Base-by-base conservation (phyloP, 2,888 invertebrate species). In the Carabus problematicus region DNA sequence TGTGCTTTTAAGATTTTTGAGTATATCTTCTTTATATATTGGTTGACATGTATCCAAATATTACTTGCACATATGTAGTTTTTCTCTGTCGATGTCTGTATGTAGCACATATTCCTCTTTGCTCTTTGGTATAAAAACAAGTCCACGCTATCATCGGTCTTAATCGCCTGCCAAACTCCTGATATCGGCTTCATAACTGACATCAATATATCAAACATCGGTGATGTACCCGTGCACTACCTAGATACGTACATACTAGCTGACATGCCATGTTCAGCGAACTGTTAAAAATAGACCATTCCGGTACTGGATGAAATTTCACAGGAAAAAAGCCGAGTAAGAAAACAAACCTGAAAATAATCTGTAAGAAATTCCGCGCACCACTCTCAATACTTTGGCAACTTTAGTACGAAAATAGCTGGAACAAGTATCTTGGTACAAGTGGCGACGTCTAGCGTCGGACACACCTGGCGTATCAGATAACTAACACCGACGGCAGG, bases 141-240 rank as follows among this genome's bases (percentile, higher is more conserved):
- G 29, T 29, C 29, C 29, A 29, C 16, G 4, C 52, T 16, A n/a
- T 52, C 19, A 64, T 56, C 42, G 64, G 19, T 29, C 43, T 56
- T 56, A 66, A 66, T 66, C 66, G 47, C 16, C 66, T 59, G 59
- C 66, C 66, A 66, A 58, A 45, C 49, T 45, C 47, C 45, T 66
- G 59, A 66, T 66, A 66, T 47, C 49, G 45, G 45, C 18, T 16
- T 59, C 42, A 66, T 66, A 66, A 66, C 66, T 66, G 66, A 58
- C 66, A 66, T 66, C 66, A 66, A 29, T 66, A 66, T 59, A 66
- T 66, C 66, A 66, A n/a, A 66, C 41, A 66, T 49, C 66, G 58
- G 49, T 59, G 66, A 66, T 66, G 66, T 47, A 66, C 58, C 45
- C 8, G 16, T n/a, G n/a, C n/a, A n/a, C 52, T 18, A 19, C 29